These are phyloP conservation scores for Ricordea florida DNA, from an alignment of 92 coral and sea anemone genomes.

Conservation along the genomic window DNA sequence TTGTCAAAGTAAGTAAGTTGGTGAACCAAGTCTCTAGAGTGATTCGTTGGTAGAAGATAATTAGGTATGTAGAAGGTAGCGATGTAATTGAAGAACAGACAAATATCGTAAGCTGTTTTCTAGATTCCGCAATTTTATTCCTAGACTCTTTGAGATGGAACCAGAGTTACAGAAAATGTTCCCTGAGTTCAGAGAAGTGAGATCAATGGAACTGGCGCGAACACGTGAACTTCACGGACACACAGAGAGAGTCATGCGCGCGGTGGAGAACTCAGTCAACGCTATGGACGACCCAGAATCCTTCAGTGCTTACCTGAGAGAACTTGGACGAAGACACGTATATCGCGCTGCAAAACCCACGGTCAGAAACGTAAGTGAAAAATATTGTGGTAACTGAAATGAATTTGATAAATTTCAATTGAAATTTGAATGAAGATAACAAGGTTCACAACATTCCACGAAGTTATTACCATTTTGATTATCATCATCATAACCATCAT, in stretches of 20 bases:
- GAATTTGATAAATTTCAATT: too few species aligned
- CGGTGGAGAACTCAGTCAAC: constrained; percentile 59
- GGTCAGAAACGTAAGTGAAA: constrained; percentile 11
- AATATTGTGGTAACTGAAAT: background rate
- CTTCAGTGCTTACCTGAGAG: constrained; percentile 39
- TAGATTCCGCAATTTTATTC: background rate
- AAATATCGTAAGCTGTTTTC: background rate
- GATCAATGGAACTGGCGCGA: constrained; percentile 27
- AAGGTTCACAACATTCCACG: too few species aligned
- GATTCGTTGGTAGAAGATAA: too few species aligned
- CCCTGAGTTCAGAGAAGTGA: constrained; percentile 55
- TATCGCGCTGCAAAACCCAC: constrained; percentile 46
- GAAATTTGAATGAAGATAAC: too few species aligned
- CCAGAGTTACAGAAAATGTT: constrained; percentile 67
- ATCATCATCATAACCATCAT: too few species aligned
- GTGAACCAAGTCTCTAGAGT: too few species aligned
- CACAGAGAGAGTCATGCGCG: constrained; percentile 63
- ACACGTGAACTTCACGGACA: constrained; percentile 61
- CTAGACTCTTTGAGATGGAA: constrained; percentile 59
- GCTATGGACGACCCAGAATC: constrained; percentile 66
- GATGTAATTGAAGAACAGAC: background rate
- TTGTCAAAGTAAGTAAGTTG: too few species aligned
- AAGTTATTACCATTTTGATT: too few species aligned
- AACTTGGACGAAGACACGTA: constrained; percentile 67
- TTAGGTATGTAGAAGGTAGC: background rate